Base-by-base conservation (phyloP, 1,140 invertebrate genomes). In the Zaprionus taronus region DNA sequence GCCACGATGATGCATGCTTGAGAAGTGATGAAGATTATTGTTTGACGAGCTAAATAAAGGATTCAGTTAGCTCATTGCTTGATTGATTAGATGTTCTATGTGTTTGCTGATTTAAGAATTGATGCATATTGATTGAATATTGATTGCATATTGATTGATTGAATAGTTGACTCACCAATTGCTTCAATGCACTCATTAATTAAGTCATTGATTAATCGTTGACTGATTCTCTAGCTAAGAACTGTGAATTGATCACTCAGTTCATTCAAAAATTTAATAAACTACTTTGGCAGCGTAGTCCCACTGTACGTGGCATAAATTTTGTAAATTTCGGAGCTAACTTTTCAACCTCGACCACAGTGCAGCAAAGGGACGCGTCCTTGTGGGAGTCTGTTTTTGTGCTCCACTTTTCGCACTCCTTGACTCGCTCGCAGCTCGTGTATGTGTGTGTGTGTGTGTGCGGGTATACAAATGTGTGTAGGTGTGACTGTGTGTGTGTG, bases 371-470 rank as follows among this genome's bases (percentile, higher is more conserved):
- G 41, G 41, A 47, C 41, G 64, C 55, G 75, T 53, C 58, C 49
- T 63, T 77, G 75, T 62, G 56, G 58, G 38, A 61, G 62, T 77
- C 60, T 73, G 64, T 65, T 65, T 72, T 67, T 64, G 36, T 77
- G 64, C 75, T 77, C 75, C 58, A 77, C 9, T 68, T 77, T 77
- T 73, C 41, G 64, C 62, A 66, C 70, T 66, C 34, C 36, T 72
- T 72, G 55, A 22, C 69, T 63, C 51, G 7, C 20, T 20, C 24
- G 9, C 51, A 24, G 5, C 38, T 9, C 17, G 11, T 63, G n/a
- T 36, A 2, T 41, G 41, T 31, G 22, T 26, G 41, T 51, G 60
- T 20, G 24, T 53, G 41, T 26, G 41, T 24, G 49, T 24, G 11
- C 49, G 41, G 36, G 56, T 44, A 5, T 62, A n/a, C 24, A 14